These are phyloP conservation scores for Porites rus DNA, from an alignment of 92 coral and sea anemone genomes.

Conservation along the genomic window DNA sequence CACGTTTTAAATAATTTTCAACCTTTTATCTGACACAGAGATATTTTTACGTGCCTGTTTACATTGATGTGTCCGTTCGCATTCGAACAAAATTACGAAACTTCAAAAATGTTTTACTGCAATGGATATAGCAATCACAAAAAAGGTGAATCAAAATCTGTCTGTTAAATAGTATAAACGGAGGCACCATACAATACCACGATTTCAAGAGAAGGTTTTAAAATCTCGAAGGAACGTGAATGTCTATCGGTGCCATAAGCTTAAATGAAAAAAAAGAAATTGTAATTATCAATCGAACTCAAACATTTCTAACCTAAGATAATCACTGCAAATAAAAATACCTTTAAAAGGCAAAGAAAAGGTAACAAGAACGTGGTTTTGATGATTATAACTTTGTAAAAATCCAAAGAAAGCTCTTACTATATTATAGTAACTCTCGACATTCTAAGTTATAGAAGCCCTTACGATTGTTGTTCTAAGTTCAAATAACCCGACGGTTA, in stretches of 20 bases:
- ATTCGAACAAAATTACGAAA: neutral
- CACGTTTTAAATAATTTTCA: neutral
- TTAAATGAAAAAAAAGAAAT: neutral
- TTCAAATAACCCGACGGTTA: neutral
- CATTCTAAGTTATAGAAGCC: neutral
- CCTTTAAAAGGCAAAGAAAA: neutral
- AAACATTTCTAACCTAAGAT: neutral
- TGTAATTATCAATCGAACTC: neutral
- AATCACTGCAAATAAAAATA: neutral
- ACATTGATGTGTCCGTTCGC: constrained; percentile 10
- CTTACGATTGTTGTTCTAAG: neutral
- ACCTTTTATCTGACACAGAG: neutral
- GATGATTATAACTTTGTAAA: neutral
- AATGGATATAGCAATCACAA: neutral
- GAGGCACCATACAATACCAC: neutral
- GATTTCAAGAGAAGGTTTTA: no score
- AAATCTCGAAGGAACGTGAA: neutral
- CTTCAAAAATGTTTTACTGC: neutral
- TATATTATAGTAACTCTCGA: neutral
- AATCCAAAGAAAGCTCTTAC: neutral
- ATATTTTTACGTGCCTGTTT: neutral
- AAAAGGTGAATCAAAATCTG: neutral
- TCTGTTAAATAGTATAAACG: neutral
- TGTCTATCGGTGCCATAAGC: neutral
- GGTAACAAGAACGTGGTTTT: neutral